phyloP scores from a whole-genome alignment of 2,113 vertebrate genomes.

The Globicephala melas region DNA sequence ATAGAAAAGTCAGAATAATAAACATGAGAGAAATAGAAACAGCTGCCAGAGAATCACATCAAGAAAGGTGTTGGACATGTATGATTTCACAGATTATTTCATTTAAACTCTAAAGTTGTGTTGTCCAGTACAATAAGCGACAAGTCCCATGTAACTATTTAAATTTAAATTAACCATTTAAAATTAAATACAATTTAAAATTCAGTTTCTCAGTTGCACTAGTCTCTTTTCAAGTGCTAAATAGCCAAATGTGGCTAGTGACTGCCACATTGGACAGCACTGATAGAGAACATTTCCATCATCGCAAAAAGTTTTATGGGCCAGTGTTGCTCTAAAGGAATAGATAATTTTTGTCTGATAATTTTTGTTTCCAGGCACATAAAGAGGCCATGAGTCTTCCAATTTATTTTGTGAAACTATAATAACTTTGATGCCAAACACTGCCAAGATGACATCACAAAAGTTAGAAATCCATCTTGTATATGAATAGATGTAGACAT shows the following conservation, averaged over 20 bases:
- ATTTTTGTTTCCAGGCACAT: neutral
- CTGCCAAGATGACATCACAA: neutral
- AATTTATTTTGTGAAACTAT: neutral
- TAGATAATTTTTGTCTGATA: neutral
- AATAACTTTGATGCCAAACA: neutral
- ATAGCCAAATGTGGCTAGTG: neutral
- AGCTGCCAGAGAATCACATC: neutral
- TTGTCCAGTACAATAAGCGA: neutral
- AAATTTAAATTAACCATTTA: too few relatives aligned
- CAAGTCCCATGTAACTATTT: neutral
- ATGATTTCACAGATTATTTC: neutral
- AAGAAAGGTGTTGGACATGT: neutral
- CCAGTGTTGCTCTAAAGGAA: neutral
- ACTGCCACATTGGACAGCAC: neutral
- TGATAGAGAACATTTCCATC: too few relatives aligned
- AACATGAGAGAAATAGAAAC: neutral
- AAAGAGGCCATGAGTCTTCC: neutral
- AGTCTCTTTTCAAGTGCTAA: neutral
- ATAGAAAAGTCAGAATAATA: neutral
- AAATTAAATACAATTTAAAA: too few relatives aligned
- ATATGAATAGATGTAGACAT: neutral
- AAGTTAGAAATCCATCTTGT: neutral
- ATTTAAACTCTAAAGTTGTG: neutral
- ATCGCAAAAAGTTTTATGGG: neutral
- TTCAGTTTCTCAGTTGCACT: too few relatives aligned